These are phyloP conservation scores for Ambastaia sidthimunki DNA, from an alignment of 2,797 vertebrate species.

Conservation along the genomic window DNA sequence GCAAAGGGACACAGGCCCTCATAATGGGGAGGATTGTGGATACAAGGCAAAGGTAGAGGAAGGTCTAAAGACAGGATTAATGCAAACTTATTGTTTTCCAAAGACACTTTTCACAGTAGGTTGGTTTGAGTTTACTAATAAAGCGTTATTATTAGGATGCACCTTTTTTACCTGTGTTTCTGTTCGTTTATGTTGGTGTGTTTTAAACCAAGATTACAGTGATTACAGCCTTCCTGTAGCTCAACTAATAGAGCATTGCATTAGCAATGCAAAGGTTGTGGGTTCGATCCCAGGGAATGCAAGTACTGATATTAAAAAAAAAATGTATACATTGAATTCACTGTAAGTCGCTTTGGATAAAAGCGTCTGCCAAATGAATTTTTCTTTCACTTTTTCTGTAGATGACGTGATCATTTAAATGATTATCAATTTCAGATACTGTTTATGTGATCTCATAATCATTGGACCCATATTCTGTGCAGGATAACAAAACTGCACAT, in stretches of 20 bases:
- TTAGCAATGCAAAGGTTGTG: too few species aligned
- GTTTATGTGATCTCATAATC: not conserved
- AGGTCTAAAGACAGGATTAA: slow-evolving; percentile 56
- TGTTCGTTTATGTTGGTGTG: slow-evolving; percentile 5
- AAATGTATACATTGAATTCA: too few species aligned
- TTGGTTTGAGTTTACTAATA: slow-evolving; percentile 35
- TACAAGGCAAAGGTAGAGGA: slow-evolving; percentile 59
- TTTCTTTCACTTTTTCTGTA: not conserved
- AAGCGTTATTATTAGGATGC: slow-evolving; percentile 18
- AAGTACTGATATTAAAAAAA: too few species aligned
- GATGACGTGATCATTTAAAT: not conserved
- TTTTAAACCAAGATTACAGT: too few species aligned
- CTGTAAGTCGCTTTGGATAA: too few species aligned
- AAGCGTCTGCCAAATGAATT: not conserved
- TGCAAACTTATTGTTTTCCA: slow-evolving; percentile 53
- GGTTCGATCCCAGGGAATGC: too few species aligned
- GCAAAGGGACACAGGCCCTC: slow-evolving; percentile 66
- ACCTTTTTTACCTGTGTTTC: slow-evolving; percentile 2
- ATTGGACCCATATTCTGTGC: not conserved
- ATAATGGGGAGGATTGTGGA: slow-evolving; percentile 61
- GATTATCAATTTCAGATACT: not conserved
- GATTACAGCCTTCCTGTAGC: too few species aligned
- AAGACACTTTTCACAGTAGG: slow-evolving; percentile 28
- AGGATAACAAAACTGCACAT: not conserved
- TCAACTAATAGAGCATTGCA: too few species aligned